Conservation (phyloP, 2,113 vertebrate genomes). For the Dipodomys stephensi region DNA sequence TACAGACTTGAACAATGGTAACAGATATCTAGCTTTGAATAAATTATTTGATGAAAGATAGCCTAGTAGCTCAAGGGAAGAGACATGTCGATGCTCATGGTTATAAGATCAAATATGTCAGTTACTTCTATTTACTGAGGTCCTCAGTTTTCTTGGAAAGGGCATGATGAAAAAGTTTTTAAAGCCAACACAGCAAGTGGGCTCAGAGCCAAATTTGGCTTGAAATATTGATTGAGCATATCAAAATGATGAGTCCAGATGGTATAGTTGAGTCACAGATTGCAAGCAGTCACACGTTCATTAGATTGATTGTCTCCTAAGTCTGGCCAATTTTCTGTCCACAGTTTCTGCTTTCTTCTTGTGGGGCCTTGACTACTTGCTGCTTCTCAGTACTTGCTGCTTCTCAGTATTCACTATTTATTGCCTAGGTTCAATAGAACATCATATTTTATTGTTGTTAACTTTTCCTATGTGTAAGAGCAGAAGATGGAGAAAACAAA, state of each 20-base stretch:
- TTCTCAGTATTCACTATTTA: too few species aligned
- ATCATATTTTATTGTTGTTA: neutral
- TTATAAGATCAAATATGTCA: neutral
- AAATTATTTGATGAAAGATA: neutral
- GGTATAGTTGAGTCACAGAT: constrained; percentile 7
- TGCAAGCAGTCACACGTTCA: neutral
- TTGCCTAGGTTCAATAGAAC: neutral
- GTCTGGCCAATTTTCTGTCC: neutral
- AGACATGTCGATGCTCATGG: neutral
- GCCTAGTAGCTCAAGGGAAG: neutral
- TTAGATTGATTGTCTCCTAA: neutral
- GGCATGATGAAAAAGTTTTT: neutral
- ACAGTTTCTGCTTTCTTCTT: neutral
- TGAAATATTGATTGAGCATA: neutral
- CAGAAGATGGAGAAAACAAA: neutral
- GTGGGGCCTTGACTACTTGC: neutral
- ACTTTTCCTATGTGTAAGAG: neutral
- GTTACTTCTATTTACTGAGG: neutral
- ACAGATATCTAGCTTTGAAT: neutral
- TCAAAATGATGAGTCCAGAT: neutral
- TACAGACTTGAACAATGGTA: neutral
- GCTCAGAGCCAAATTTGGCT: neutral
- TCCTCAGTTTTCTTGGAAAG: neutral
- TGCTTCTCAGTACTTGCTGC: neutral
- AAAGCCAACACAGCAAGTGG: neutral